These are phyloP conservation scores for Ophiodon elongatus DNA, from an alignment of 2,113 vertebrate species.

Conservation along the genomic window DNA sequence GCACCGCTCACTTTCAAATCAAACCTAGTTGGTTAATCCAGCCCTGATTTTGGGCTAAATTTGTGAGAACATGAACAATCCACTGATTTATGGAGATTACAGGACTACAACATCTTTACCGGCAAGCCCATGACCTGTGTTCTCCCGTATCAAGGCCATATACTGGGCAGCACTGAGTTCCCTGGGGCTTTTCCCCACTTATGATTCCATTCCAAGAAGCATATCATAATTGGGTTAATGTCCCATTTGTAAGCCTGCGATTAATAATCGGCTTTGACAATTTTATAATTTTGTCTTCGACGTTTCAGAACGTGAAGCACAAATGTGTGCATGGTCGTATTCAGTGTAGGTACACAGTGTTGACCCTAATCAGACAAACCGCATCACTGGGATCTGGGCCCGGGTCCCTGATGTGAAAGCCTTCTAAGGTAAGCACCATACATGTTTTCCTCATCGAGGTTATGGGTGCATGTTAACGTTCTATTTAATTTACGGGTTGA, in stretches of 20 bases:
- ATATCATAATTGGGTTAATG: background rate
- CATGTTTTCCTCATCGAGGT: no score
- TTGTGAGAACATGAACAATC: background rate
- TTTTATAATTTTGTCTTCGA: background rate
- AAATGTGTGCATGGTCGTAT: background rate
- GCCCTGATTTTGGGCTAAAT: background rate
- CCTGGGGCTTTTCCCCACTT: background rate
- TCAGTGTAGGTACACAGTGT: no score
- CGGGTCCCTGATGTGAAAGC: no score
- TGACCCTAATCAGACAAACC: no score
- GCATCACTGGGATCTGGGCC: no score
- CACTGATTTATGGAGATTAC: background rate
- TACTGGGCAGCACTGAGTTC: background rate
- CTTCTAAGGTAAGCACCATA: no score
- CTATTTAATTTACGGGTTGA: no score
- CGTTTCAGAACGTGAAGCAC: background rate
- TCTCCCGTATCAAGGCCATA: background rate
- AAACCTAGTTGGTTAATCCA: background rate
- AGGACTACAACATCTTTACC: background rate
- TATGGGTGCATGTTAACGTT: no score
- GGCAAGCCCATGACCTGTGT: background rate
- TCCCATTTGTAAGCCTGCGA: background rate
- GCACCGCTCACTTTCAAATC: background rate
- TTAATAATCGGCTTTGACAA: background rate
- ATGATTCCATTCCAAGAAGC: background rate